Base-by-base conservation (phyloP, 2,888 invertebrate genomes). In the Heteromyza rotundicornis region DNA sequence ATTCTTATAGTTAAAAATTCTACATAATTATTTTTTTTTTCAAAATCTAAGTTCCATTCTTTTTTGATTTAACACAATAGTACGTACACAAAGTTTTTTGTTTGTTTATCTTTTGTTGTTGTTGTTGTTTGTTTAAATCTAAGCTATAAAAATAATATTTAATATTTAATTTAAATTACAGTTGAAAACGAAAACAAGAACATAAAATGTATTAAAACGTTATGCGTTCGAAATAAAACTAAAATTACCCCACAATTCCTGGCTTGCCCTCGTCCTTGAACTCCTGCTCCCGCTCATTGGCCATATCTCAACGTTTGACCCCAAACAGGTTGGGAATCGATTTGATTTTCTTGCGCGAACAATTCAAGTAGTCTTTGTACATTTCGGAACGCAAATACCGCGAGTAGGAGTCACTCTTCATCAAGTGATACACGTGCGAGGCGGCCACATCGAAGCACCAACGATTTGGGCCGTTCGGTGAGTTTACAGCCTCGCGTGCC, bases 371-470 rank as follows among this genome's bases (percentile, higher is more conserved):
- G 74, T 98, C 98, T 87, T 97, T 97, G 85, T 98, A 99, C 93
- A 97, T 95, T 74, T 98, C 98, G 1, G 98, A 98, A 68, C 99
- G 90, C 58, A 99, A 86, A 82, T 98, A 99, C 72, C 99, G 88
- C 59, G 97, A 97, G 82, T 99, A 99, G 79, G 96, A 97, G 85
- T 99, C 99, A 69, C 95, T 96, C 82, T 98, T 98, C 99, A 99
- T 99, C 73, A 99, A 86, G 80, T 98, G 96, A 84, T 98, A 99
- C 40, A 99, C 98, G 84, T 99, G 99, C 7, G 96, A 97, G 84
- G 97, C 96, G 59, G 99, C 98, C 79, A 96, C 94, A 80, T 98
- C 98, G 84, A 98, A 99, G 76, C 93, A 94, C 89, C 96, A 97
- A 74, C 96, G 88, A 82, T 96, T 95, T 0, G 95, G 90, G 65